Base-by-base conservation (phyloP, 2,797 vertebrate species). In the Siniperca scherzeri region DNA sequence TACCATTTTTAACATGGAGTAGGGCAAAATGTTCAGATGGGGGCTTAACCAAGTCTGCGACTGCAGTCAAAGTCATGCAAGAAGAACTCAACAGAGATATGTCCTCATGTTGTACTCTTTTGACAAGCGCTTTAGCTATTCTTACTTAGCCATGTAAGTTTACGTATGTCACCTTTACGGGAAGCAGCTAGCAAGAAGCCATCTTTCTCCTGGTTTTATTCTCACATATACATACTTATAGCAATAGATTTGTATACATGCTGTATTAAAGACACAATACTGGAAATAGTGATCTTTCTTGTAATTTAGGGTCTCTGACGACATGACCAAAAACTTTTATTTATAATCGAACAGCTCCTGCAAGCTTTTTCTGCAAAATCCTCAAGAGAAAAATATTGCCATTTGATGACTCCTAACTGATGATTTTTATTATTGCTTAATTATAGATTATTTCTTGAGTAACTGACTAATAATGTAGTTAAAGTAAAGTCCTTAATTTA, bases 1-100 rank as follows among this genome's bases (percentile, higher is more conserved):
- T 89, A 93, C 87, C 40, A 25, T 77, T 67, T 89, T 77, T 90
- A 88, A 92, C 89, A 80, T 78, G 78, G 77, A 77, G 77, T 68
- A 62, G 57, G 82, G 84, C 84, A 83, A 78, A 91, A 90, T 87
- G 88, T 93, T 92, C 85, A 88, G 71, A 84, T 61, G 21, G 85
- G 85, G 88, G 70, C 77, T 90, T 91, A 84, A 68, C 70, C 78
- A 53, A 78, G 78, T 83, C 5, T 76, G 33, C 44, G 22, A 33
- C 85, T 81, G 80, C 81, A 78, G 83, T 86, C 80, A 68, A 53
- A 81, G 68, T 69, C 55, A 27, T 81, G 68, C 33, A 30, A 57
- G 77, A 70, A 52, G 64, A 80, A 70, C 46, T 38, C 33, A 46
- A 44, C 50, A 71, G 50, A 53, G 52, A 19, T 19, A 68, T 79